Evolutionary conservation across 2,888 invertebrate species (phyloP).

Genomic region (Tipula vernalis): DNA sequence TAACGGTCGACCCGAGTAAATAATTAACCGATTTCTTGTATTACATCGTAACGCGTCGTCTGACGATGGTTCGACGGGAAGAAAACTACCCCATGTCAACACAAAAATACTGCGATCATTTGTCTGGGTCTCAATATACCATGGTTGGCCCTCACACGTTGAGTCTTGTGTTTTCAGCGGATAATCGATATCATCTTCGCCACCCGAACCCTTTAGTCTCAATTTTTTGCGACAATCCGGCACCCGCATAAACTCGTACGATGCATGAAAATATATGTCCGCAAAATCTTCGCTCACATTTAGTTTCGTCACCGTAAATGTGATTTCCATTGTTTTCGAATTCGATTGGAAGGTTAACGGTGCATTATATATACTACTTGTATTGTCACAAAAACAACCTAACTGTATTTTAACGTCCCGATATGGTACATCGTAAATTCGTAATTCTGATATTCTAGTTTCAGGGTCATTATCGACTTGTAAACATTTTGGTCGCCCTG

Average conservation of each 20-base stretch:
- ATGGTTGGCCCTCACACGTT: conserved; percentile 43
- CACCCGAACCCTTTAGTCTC: conserved; percentile 48
- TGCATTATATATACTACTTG: conserved; percentile 41
- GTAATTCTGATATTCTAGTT: conserved; percentile 41
- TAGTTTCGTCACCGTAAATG: conserved; percentile 60
- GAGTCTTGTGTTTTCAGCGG: conserved; percentile 45
- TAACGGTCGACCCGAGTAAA: conserved; percentile 61
- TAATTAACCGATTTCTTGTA: conserved; percentile 64
- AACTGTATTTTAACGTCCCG: conserved; percentile 52
- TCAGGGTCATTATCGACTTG: conserved; percentile 26
- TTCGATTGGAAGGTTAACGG: conserved; percentile 52
- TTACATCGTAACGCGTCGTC: conserved; percentile 56
- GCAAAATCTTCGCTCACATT: conserved; percentile 70
- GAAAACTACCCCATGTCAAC: conserved; percentile 68
- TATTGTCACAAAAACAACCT: conserved; percentile 72
- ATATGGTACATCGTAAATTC: conserved; percentile 54
- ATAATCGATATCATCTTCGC: conserved; percentile 50
- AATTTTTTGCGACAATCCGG: conserved; percentile 53
- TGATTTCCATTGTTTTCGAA: conserved; percentile 58
- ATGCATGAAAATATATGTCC: conserved; percentile 64
- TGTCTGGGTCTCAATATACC: conserved; percentile 66
- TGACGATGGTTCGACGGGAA: conserved; percentile 47
- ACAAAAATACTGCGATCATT: conserved; percentile 66
- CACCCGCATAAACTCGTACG: conserved; percentile 50
- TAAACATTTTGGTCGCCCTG: conserved; percentile 50